These are phyloP conservation scores for Drosophila neotestacea DNA, from an alignment of 2,888 invertebrate genomes.

Conservation along the genomic window DNA sequence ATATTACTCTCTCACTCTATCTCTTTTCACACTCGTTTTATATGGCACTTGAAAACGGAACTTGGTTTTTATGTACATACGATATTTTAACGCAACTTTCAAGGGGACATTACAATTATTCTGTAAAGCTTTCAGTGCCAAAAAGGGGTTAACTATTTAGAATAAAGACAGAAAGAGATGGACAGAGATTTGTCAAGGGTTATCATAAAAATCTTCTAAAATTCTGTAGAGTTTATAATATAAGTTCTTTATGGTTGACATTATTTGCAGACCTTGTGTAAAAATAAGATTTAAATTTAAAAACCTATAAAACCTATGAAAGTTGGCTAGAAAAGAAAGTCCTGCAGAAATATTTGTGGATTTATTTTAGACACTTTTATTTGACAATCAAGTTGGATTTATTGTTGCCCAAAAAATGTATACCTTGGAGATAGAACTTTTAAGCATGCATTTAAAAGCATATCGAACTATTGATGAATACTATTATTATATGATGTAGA, in stretches of 20 bases:
- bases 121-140: constrained; percentile 23
- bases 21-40: constrained; percentile 16
- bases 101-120: constrained; percentile 26
- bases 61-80: constrained; percentile 26
- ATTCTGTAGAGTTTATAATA: neutral
- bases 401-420: no score
- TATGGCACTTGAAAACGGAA: constrained; percentile 33
- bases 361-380: no score
- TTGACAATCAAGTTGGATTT: no score
- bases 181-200: neutral
- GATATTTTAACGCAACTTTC: constrained; percentile 29
- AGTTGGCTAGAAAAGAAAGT: no score
- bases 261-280: neutral
- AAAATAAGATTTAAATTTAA: neutral
- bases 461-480: no score
- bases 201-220: neutral
- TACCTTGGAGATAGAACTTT: no score
- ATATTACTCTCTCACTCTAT: constrained; percentile 1
- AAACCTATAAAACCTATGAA: no score
- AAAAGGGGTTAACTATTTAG: constrained; percentile 25
- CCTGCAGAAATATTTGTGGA: no score
- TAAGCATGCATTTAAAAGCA: no score
- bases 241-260: neutral
- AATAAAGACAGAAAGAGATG: constrained; percentile 2
- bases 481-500: no score